phyloP scores from a whole-genome alignment of 92 coral and sea anemone species.

The Pocillopora meandrina region DNA sequence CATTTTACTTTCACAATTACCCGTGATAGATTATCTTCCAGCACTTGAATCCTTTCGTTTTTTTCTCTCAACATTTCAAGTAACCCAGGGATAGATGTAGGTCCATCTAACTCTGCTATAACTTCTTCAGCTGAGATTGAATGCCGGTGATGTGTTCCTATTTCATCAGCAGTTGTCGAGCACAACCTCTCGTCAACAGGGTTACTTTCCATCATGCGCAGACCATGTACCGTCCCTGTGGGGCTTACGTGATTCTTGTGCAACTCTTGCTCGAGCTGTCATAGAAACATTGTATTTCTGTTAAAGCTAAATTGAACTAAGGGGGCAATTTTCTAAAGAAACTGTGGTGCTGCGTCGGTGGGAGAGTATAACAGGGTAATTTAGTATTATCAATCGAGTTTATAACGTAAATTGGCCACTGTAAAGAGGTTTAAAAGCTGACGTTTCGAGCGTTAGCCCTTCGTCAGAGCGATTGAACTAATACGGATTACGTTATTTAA shows the following conservation, averaged over 20 bases:
- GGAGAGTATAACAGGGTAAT: too few relatives aligned
- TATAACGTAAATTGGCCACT: too few relatives aligned
- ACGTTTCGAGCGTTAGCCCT: too few relatives aligned
- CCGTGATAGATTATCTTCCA: constrained; percentile 54
- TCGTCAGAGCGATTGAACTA: too few relatives aligned
- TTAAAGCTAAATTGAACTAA: too few relatives aligned
- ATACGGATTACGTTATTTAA: too few relatives aligned
- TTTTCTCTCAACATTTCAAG: constrained; percentile 69
- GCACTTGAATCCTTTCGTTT: constrained; percentile 54
- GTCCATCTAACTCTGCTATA: constrained; percentile 68
- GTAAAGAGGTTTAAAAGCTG: too few relatives aligned
- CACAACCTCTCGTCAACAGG: background rate
- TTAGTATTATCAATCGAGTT: too few relatives aligned
- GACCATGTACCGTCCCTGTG: background rate
- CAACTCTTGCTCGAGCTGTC: background rate
- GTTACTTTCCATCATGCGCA: constrained; percentile 5
- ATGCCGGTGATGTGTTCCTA: background rate
- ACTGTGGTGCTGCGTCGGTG: too few relatives aligned
- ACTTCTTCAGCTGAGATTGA: constrained; percentile 56
- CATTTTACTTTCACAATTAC: constrained; percentile 24
- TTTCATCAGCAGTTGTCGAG: background rate
- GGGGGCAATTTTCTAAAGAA: too few relatives aligned
- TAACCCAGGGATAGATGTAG: constrained; percentile 58
- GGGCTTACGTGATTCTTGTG: constrained; percentile 16
- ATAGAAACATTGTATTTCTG: too few relatives aligned